Percentiles rank a stretch among this genome's conserved stretches.
phyloP scores from a whole-genome alignment of 2,797 vertebrate species.

The Hylomyscus alleni region DNA sequence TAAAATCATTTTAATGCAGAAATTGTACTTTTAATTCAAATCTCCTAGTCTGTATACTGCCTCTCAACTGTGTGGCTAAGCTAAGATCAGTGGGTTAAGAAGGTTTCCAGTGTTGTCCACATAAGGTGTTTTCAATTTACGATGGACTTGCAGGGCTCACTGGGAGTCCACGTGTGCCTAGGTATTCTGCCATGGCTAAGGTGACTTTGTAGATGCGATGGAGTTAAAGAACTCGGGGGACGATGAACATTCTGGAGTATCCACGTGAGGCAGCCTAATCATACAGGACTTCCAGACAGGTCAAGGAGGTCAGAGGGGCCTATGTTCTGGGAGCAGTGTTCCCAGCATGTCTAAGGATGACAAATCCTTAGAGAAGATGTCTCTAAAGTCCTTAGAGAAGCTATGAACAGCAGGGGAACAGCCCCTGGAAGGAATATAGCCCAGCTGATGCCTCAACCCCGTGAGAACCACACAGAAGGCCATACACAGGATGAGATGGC shows the following conservation, averaged over 20 bases:
- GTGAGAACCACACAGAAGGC: background rate
- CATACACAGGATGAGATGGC: background rate
- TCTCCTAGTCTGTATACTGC: background rate
- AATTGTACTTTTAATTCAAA: background rate
- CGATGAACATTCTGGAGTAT: background rate
- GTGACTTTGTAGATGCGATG: background rate
- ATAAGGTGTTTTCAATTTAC: background rate
- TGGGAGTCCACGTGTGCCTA: background rate
- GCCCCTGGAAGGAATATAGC: background rate
- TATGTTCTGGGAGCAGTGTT: too few relatives aligned
- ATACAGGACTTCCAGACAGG: background rate
- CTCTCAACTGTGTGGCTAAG: background rate
- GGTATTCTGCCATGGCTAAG: background rate
- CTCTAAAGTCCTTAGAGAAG: too few relatives aligned
- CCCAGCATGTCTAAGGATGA: too few relatives aligned
- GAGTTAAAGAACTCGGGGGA: background rate
- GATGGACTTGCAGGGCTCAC: background rate
- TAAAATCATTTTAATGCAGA: background rate
- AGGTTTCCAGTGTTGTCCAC: background rate
- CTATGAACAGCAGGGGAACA: background rate
- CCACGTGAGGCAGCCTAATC: background rate
- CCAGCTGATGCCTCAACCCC: background rate
- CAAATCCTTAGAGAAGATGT: too few relatives aligned
- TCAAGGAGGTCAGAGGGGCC: too few relatives aligned
- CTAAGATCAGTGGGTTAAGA: background rate